Conservation (phyloP, 2,113 vertebrate species). For the Prochilodus magdalenae region DNA sequence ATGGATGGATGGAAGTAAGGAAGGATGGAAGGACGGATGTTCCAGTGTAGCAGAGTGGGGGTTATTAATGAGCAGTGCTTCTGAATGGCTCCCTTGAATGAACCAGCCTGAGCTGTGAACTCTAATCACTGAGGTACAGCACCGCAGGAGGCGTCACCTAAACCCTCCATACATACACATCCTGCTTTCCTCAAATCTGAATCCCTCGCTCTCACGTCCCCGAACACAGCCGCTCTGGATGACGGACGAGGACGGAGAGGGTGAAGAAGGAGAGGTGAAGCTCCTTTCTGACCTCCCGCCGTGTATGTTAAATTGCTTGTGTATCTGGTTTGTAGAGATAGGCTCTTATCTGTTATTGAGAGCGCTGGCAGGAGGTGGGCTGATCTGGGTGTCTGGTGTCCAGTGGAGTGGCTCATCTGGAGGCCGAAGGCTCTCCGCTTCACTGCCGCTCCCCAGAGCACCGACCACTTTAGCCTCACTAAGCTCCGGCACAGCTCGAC, state of each 20-base stretch:
- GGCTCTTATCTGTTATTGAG: conserved; percentile 60
- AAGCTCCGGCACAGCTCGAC: conserved; percentile 41
- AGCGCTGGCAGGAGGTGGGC: conserved; percentile 50
- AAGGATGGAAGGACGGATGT: no score
- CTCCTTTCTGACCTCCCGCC: conserved; percentile 7
- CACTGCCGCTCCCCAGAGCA: conserved; percentile 39
- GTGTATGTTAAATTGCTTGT: conserved; percentile 55
- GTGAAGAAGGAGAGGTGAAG: background rate
- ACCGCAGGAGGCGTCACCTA: no score
- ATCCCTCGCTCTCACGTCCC: background rate
- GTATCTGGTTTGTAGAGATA: conserved; percentile 59
- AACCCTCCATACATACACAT: background rate
- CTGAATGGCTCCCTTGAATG: no score
- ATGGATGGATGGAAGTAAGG: no score
- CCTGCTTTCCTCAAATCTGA: background rate
- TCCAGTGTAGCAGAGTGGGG: no score
- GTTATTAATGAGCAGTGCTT: no score
- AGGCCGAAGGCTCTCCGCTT: conserved; percentile 47
- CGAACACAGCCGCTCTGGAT: background rate
- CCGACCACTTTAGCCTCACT: conserved; percentile 33
- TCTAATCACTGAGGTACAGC: no score
- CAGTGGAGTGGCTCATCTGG: conserved; percentile 49
- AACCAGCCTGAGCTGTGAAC: no score
- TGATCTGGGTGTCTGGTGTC: conserved; percentile 53
- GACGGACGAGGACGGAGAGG: background rate